These are phyloP conservation scores for Zosterops japonicus DNA, from an alignment of 2,113 vertebrate genomes.

Conservation along the genomic window DNA sequence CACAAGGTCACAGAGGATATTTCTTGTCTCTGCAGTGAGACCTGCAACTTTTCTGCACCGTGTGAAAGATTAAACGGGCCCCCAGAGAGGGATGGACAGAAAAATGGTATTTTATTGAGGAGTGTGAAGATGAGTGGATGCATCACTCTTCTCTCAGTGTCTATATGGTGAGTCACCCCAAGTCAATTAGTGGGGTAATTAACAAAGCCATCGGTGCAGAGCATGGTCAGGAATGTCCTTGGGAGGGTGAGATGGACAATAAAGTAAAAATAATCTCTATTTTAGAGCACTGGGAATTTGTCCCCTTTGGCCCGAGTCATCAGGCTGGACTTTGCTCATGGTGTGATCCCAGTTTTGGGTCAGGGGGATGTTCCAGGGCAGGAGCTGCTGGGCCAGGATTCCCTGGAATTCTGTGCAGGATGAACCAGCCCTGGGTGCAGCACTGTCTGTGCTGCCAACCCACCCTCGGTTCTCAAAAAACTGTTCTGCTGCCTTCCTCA, in stretches of 20 bases:
- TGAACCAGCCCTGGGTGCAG: background rate
- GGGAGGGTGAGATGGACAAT: background rate
- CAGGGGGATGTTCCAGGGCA: background rate
- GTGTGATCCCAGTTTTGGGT: background rate
- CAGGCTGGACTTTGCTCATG: background rate
- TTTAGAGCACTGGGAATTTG: background rate
- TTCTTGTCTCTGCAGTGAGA: background rate
- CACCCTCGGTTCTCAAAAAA: background rate
- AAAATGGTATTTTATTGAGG: background rate
- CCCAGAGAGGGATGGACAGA: background rate
- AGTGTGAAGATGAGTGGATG: background rate
- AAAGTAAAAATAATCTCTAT: background rate
- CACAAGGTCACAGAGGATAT: background rate
- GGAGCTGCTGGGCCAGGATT: background rate
- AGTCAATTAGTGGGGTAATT: background rate
- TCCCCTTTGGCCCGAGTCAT: background rate
- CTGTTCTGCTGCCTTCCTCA: background rate
- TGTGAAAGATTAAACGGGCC: background rate
- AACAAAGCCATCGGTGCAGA: background rate
- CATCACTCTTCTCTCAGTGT: accelerated
- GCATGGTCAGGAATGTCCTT: background rate
- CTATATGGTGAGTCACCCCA: background rate
- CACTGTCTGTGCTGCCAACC: background rate
- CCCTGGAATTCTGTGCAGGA: background rate
- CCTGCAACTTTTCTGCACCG: background rate